These are phyloP conservation scores for Creontiades dilutus DNA, from an alignment of 2,888 invertebrate genomes.

Conservation along the genomic window DNA sequence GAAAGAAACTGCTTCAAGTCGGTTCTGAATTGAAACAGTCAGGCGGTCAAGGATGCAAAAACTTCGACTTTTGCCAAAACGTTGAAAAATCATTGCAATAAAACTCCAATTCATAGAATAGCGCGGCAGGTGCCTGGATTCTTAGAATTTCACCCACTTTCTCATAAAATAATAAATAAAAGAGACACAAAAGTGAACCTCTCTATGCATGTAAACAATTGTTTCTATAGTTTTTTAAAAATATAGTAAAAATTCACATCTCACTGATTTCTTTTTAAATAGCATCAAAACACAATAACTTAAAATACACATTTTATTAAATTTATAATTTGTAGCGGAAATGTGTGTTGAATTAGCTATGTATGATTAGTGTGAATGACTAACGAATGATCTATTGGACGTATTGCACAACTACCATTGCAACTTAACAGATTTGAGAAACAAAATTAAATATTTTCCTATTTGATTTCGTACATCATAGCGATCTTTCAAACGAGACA, in stretches of 20 bases:
- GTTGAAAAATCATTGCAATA: too few relatives aligned
- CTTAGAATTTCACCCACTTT: too few relatives aligned
- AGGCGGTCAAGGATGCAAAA: too few relatives aligned
- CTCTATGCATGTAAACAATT: background rate
- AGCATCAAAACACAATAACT: background rate
- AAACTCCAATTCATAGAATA: too few relatives aligned
- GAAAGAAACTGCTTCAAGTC: too few relatives aligned
- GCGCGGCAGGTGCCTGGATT: too few relatives aligned
- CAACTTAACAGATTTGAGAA: background rate
- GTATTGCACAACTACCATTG: constrained; percentile 9
- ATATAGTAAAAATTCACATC: background rate
- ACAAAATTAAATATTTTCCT: background rate
- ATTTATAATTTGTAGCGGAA: background rate
- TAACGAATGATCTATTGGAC: background rate
- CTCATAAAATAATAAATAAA: too few relatives aligned
- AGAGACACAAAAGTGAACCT: too few relatives aligned
- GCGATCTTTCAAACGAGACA: background rate
- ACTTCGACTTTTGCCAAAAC: too few relatives aligned
- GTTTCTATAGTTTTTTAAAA: background rate
- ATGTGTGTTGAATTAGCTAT: background rate
- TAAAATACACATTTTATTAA: background rate
- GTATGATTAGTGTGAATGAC: background rate
- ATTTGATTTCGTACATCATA: background rate
- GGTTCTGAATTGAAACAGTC: too few relatives aligned
- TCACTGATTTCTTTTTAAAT: background rate